Percentiles rank a stretch among this genome's conserved stretches.
Evolutionary conservation across 2,113 vertebrate genomes (phyloP).

Genomic region (Oxygymnocypris stewartii): DNA sequence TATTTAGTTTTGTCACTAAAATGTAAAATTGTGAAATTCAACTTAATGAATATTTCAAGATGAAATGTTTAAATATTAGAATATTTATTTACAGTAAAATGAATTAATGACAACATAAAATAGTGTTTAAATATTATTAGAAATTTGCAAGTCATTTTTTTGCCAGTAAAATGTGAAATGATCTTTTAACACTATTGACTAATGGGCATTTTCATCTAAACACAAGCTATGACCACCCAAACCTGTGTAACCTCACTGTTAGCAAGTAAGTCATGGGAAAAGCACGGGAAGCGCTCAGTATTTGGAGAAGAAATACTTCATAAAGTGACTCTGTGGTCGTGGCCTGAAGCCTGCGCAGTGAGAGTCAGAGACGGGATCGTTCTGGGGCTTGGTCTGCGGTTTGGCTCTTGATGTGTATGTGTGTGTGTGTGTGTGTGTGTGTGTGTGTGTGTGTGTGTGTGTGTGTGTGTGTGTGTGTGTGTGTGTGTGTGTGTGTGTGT

Average conservation of each 20-base stretch:
- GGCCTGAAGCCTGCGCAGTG: background rate
- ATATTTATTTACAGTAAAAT: no score
- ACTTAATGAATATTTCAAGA: background rate
- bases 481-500: no score
- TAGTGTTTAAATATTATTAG: background rate
- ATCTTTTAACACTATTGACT: background rate
- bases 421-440: no score
- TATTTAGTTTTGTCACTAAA: background rate
- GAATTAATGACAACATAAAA: no score
- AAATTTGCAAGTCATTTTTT: no score
- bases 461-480: no score
- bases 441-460: no score
- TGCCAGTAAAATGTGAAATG: background rate
- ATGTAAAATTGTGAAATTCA: background rate
- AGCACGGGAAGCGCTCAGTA: background rate
- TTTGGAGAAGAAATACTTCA: slow-evolving; percentile 13
- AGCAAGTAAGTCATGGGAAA: background rate
- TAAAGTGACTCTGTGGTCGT: slow-evolving; percentile 9
- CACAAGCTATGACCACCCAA: background rate
- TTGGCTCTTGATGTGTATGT: slow-evolving; percentile 28
- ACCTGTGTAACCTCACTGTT: background rate
- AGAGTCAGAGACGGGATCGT: slow-evolving; percentile 24
- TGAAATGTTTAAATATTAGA: no score
- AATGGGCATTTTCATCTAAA: background rate
- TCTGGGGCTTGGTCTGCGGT: slow-evolving; percentile 42